These are phyloP conservation scores for Epirrhoe alternata DNA, from an alignment of 2,888 invertebrate species.

Conservation along the genomic window DNA sequence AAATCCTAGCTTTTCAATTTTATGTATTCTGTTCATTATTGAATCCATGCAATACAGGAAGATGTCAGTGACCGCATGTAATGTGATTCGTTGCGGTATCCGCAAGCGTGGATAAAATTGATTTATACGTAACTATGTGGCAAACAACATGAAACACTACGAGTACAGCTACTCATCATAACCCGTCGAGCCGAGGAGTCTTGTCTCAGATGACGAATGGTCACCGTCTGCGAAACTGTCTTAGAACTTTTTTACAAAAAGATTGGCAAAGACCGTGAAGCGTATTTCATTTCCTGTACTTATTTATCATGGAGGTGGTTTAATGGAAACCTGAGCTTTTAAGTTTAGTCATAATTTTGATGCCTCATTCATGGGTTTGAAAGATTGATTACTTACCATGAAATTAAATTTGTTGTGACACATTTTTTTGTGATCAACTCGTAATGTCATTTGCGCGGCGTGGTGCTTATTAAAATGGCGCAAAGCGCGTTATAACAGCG, in stretches of 20 bases:
- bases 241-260: constrained; percentile 40
- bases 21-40: constrained; percentile 47
- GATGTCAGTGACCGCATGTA: constrained; percentile 78
- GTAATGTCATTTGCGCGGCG: constrained; percentile 30
- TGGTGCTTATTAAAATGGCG: constrained; percentile 47
- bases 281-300: constrained; percentile 51
- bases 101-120: constrained; percentile 73
- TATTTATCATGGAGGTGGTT: constrained; percentile 18
- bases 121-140: constrained; percentile 62
- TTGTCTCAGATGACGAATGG: constrained; percentile 45
- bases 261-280: constrained; percentile 56
- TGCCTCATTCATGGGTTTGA: not conserved
- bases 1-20: constrained; percentile 30
- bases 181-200: constrained; percentile 29
- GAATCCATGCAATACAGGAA: constrained; percentile 71
- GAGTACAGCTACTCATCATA: constrained; percentile 38
- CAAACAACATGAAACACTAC: constrained; percentile 45
- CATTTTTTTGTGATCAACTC: constrained; percentile 36
- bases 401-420: constrained; percentile 8
- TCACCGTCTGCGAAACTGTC: constrained; percentile 33
- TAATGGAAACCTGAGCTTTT: not conserved
- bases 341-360: not conserved
- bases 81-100: constrained; percentile 74
- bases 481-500: constrained; percentile 59
- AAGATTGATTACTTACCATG: not conserved